A percentile compares a stretch with the other conserved stretches of the same genome.
phyloP scores from a whole-genome alignment of 2,113 vertebrate genomes.

The Amblyornis subalaris region DNA sequence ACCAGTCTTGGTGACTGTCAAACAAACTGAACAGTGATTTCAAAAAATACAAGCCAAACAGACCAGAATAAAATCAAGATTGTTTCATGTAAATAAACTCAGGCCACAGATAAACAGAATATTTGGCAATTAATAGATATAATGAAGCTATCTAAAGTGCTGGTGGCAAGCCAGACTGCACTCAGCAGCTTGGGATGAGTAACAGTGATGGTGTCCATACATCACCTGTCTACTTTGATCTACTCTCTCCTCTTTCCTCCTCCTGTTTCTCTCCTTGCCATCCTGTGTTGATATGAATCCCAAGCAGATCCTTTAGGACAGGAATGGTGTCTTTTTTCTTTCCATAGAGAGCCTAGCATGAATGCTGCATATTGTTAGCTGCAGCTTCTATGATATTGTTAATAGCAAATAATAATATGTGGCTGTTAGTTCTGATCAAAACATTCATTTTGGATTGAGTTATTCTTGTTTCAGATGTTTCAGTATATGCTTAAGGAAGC shows the following conservation, averaged over 20 bases:
- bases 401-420: not conserved
- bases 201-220: not conserved
- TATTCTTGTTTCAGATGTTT: constrained; percentile 12
- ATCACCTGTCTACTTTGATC: not conserved
- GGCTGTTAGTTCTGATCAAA: not conserved
- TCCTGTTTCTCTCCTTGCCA: not conserved
- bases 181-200: not conserved
- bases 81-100: not conserved
- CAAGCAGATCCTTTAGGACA: not conserved
- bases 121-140: not conserved
- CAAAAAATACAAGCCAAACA: not conserved
- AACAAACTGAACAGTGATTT: not conserved
- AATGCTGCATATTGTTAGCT: not conserved
- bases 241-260: not conserved
- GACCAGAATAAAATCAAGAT: not conserved
- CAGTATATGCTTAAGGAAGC: not conserved
- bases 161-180: not conserved
- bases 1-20: not conserved
- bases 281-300: not conserved
- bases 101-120: not conserved
- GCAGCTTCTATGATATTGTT: not conserved
- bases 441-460: not conserved
- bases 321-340: not conserved
- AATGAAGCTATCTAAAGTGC: not conserved
- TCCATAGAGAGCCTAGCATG: not conserved